Conservation (phyloP, 1,140 invertebrate genomes). For the Formica exsecta region DNA sequence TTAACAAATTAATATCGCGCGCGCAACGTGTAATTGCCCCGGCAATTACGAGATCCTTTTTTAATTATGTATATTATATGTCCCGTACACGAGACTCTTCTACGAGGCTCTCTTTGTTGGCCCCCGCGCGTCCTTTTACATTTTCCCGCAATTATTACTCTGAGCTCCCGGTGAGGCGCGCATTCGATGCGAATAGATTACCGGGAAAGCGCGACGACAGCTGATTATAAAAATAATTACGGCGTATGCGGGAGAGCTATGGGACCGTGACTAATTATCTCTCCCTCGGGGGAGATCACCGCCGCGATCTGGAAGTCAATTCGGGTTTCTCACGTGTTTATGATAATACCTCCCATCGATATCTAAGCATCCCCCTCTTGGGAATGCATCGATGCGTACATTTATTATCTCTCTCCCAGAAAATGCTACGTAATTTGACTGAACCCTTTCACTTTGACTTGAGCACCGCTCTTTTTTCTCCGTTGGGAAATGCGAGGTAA, state of each 20-base stretch:
- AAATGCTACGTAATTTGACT: not conserved
- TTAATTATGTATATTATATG: slow-evolving; percentile 73
- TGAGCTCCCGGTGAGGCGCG: slow-evolving; percentile 33
- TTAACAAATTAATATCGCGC: slow-evolving; percentile 65
- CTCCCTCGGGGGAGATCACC: slow-evolving; percentile 58
- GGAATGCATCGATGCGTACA: slow-evolving; percentile 16
- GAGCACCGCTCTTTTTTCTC: not conserved
- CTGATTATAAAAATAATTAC: slow-evolving; percentile 76
- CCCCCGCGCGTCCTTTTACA: not conserved
- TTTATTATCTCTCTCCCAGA: not conserved
- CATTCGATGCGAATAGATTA: slow-evolving; percentile 67
- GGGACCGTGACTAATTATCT: slow-evolving; percentile 75
- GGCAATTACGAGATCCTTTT: slow-evolving; percentile 49
- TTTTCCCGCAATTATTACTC: slow-evolving; percentile 52
- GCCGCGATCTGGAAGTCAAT: slow-evolving; percentile 63
- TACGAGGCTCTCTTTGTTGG: not conserved
- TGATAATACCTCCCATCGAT: slow-evolving; percentile 66
- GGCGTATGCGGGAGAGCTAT: slow-evolving; percentile 28
- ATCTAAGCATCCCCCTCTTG: slow-evolving; percentile 13
- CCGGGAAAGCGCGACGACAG: slow-evolving; percentile 76
- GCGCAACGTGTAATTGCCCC: slow-evolving; percentile 61
- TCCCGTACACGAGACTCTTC: slow-evolving; percentile 11
- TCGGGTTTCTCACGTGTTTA: slow-evolving; percentile 57
- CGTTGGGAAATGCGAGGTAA: slow-evolving; percentile 11
- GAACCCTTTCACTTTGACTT: slow-evolving; percentile 17